Evolutionary conservation across 2,888 invertebrate genomes (phyloP).

Genomic region (Steinernema scapterisci): DNA sequence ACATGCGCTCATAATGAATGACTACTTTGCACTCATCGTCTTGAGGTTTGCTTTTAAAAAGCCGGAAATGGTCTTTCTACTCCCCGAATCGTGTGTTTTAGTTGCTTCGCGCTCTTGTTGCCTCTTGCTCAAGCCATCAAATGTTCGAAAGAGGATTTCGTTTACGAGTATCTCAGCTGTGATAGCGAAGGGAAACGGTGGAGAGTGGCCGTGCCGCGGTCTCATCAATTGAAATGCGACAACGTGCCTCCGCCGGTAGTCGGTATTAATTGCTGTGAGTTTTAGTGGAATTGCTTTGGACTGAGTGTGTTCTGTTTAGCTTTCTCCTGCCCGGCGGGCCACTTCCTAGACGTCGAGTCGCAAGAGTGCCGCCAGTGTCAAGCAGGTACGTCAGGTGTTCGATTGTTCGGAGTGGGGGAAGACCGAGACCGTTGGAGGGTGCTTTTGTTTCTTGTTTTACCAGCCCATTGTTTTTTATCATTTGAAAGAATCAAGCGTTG

Average conservation of each 20-base stretch:
- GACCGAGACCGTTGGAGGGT: neutral
- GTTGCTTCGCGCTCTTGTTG: slow-evolving; percentile 4
- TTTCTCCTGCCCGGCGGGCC: slow-evolving; percentile 72
- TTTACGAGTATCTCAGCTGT: slow-evolving; percentile 52
- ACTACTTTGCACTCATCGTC: slow-evolving; percentile 11
- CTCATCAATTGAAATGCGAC: slow-evolving; percentile 68
- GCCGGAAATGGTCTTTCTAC: neutral
- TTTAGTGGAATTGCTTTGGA: neutral
- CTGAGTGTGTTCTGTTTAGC: slow-evolving; percentile 58
- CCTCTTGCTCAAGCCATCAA: slow-evolving; percentile 4
- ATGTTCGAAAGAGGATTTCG: slow-evolving; percentile 31
- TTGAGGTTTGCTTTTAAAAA: neutral
- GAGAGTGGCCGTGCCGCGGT: slow-evolving; percentile 72
- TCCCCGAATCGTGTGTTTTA: neutral
- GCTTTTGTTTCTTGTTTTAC: too few species aligned
- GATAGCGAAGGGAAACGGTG: slow-evolving; percentile 68
- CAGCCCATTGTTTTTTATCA: too few species aligned
- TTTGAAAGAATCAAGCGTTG: too few species aligned
- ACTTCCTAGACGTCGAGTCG: slow-evolving; percentile 71
- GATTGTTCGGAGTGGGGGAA: neutral
- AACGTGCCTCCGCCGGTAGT: slow-evolving; percentile 70
- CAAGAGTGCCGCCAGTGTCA: slow-evolving; percentile 72
- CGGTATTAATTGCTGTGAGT: slow-evolving; percentile 72
- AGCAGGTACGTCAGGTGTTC: slow-evolving; percentile 51
- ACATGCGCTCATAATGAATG: slow-evolving; percentile 9